Percentiles rank a stretch among this genome's conserved stretches.
phyloP scores from a whole-genome alignment of 2,113 vertebrate species.

The Psephotus haematonotus region DNA sequence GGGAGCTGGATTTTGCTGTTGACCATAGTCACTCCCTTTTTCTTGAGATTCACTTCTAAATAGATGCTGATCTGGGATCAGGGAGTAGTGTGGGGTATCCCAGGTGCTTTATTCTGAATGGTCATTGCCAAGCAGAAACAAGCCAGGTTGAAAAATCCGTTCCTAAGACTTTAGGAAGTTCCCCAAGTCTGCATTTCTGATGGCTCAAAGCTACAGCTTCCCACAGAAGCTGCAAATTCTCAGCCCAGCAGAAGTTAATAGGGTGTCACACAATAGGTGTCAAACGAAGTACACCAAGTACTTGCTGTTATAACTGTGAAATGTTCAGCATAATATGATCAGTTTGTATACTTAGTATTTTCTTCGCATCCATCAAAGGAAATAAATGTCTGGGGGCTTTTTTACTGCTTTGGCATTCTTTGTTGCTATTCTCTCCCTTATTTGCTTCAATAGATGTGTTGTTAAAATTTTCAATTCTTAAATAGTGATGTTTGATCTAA shows the following conservation, averaged over 20 bases:
- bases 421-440: not conserved
- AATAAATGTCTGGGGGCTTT: accelerated
- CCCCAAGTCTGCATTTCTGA: not conserved
- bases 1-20: not conserved
- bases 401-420: not conserved
- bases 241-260: not conserved
- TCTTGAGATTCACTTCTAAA: not conserved
- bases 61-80: not conserved
- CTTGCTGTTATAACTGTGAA: not conserved
- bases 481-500: slow-evolving; percentile 8
- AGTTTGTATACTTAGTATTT: not conserved
- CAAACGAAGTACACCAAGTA: not conserved
- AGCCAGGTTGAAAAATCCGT: not conserved
- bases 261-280: not conserved
- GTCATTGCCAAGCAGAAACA: not conserved
- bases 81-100: not conserved
- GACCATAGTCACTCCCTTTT: not conserved
- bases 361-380: not conserved
- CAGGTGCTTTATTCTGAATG: not conserved
- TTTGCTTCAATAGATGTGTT: not conserved
- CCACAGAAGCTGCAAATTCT: not conserved
- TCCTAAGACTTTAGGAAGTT: not conserved
- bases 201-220: not conserved
- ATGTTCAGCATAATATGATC: not conserved
- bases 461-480: not conserved